phyloP scores from a whole-genome alignment of 2,888 invertebrate genomes.

The Machimus rusticus region DNA sequence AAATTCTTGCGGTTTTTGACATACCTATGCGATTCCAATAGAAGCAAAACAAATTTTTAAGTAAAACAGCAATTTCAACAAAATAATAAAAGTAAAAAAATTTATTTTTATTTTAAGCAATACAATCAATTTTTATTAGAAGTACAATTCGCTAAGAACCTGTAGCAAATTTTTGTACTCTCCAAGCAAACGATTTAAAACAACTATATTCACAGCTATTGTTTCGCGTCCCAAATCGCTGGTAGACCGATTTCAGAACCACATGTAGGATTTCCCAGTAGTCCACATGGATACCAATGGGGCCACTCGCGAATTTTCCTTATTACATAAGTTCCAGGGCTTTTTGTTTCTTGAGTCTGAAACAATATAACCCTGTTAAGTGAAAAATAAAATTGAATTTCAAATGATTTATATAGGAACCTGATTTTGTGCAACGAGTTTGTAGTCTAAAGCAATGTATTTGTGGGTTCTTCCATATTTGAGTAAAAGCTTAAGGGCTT shows the following conservation, averaged over 20 bases:
- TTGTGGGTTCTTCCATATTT: conserved; percentile 61
- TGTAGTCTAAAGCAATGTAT: conserved; percentile 63
- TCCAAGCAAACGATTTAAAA: neutral
- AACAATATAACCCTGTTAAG: neutral
- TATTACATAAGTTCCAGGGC: conserved; percentile 66
- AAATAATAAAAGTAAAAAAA: no score
- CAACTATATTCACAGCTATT: neutral
- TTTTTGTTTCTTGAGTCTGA: conserved; percentile 61
- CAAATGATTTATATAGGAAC: conserved; percentile 43
- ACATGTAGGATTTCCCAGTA: conserved; percentile 54
- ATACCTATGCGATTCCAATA: no score
- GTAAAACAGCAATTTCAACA: no score
- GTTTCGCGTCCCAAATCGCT: conserved; percentile 53
- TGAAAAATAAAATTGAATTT: neutral
- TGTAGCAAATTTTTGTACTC: neutral
- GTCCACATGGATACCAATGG: conserved; percentile 61
- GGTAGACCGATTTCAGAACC: conserved; percentile 58
- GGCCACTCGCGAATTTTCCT: conserved; percentile 65
- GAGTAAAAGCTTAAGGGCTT: conserved; percentile 62
- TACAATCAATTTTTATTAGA: no score
- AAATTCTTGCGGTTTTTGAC: no score
- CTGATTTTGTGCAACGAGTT: conserved; percentile 62
- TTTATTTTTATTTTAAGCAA: no score
- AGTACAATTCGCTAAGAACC: neutral
- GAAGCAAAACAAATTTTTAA: no score